Evolutionary conservation across 2,888 invertebrate species (phyloP).

Genomic region (Acronicta alni): DNA sequence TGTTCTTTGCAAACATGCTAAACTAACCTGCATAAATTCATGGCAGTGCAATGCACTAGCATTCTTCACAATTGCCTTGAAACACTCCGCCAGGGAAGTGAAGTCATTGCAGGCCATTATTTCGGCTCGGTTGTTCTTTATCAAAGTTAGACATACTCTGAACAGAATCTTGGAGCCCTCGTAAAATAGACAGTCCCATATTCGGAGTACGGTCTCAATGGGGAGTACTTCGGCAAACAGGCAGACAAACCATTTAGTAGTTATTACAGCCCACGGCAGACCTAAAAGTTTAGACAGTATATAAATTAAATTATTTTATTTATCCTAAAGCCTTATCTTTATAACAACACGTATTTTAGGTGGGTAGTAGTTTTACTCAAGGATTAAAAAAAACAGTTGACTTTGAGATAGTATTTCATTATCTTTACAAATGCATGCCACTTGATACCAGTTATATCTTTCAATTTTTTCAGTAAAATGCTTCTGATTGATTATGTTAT

Average conservation of each 20-base stretch:
- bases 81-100: constrained; percentile 94
- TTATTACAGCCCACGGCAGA: constrained; percentile 96
- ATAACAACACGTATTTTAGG: not conserved
- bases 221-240: constrained; percentile 97
- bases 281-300: constrained; percentile 74
- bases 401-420: not conserved
- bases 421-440: not conserved
- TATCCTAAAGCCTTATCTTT: not conserved
- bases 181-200: constrained; percentile 98
- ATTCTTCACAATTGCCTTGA: constrained; percentile 94
- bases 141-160: constrained; percentile 95
- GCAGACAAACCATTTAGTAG: constrained; percentile 99
- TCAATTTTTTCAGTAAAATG: constrained; percentile 1
- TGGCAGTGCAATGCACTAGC: constrained; percentile 95
- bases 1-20: not conserved
- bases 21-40: constrained; percentile 94
- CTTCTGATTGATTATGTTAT: not conserved
- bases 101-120: constrained; percentile 95
- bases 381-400: not conserved
- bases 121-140: constrained; percentile 92
- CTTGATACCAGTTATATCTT: not conserved
- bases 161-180: constrained; percentile 98
- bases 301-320: not conserved
- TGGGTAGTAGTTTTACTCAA: not conserved
- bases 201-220: constrained; percentile 97